These are phyloP conservation scores for Trichonephila clavipes DNA, from an alignment of 1,140 invertebrate species.

Conservation along the genomic window DNA sequence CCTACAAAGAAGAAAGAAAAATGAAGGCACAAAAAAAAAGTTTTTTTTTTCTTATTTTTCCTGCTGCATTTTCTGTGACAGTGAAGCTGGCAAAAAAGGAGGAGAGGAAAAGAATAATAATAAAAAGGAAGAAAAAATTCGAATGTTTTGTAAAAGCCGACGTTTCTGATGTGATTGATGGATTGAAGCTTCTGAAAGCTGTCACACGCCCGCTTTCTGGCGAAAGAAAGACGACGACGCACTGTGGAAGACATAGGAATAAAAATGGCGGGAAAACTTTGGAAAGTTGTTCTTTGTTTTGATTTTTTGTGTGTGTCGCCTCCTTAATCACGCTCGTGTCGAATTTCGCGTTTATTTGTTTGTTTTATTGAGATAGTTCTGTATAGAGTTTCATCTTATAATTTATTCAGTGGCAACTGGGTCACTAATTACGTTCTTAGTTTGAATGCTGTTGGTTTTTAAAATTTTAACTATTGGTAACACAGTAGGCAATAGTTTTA, in stretches of 20 bases:
- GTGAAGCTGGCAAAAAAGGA: not conserved
- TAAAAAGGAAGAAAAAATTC: not conserved
- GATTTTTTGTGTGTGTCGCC: not conserved
- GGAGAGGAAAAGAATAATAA: not conserved
- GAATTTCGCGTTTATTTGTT: not conserved
- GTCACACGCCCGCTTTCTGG: not conserved
- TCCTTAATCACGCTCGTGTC: not conserved
- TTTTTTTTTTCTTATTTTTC: not conserved
- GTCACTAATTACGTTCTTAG: not conserved
- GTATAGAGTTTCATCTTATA: not conserved
- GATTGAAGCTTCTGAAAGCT: conserved; percentile 20
- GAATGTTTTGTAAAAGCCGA: conserved; percentile 6
- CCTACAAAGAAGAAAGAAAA: not conserved
- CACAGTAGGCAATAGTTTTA: too few species aligned
- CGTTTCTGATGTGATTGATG: conserved; percentile 34
- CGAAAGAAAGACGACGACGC: not conserved
- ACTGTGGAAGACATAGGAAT: not conserved
- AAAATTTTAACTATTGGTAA: too few species aligned
- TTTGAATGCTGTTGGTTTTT: too few species aligned
- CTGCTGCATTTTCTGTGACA: not conserved
- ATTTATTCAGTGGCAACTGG: not conserved
- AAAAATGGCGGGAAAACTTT: not conserved
- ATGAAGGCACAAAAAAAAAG: not conserved
- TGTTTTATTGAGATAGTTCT: not conserved
- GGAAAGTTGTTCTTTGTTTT: not conserved